Conservation (phyloP, 2,888 invertebrate genomes). For the Archips crataeganus region DNA sequence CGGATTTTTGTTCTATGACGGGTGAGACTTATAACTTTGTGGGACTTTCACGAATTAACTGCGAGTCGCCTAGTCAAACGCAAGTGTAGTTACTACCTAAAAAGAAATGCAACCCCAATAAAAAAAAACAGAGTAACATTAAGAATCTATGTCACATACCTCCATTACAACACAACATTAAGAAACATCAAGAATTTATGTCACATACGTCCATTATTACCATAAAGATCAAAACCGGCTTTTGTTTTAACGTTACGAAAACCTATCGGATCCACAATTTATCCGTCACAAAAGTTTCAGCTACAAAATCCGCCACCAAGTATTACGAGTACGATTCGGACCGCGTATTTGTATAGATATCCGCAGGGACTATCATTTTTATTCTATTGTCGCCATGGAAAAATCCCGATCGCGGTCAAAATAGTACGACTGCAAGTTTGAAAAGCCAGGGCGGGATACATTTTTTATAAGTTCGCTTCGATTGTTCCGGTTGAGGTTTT, state of each 20-base stretch:
- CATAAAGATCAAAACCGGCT: background rate
- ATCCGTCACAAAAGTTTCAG: constrained; percentile 19
- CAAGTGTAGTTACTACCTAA: no score
- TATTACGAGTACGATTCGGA: constrained; percentile 27
- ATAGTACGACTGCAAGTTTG: constrained; percentile 76
- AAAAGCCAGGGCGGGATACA: constrained; percentile 80
- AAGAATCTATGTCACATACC: no score
- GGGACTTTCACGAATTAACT: no score
- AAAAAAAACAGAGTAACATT: no score
- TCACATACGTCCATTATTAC: no score
- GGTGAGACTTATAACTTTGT: no score
- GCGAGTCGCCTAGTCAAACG: no score
- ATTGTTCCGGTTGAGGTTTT: constrained; percentile 79
- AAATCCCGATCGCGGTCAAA: constrained; percentile 81
- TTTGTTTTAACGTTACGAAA: background rate
- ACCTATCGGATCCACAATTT: background rate
- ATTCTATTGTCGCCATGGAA: constrained; percentile 58
- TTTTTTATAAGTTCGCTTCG: constrained; percentile 85
- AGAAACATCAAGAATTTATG: no score
- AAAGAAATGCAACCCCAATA: no score
- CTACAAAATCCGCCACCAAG: constrained; percentile 29
- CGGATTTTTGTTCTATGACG: no score
- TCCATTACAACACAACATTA: no score
- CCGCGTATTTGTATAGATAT: constrained; percentile 31
- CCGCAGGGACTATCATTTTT: constrained; percentile 38